Evolutionary conservation across 2,797 vertebrate genomes (phyloP), one percentile per base, ranked within the genome.

Genomic region (Hylomyscus alleni): DNA sequence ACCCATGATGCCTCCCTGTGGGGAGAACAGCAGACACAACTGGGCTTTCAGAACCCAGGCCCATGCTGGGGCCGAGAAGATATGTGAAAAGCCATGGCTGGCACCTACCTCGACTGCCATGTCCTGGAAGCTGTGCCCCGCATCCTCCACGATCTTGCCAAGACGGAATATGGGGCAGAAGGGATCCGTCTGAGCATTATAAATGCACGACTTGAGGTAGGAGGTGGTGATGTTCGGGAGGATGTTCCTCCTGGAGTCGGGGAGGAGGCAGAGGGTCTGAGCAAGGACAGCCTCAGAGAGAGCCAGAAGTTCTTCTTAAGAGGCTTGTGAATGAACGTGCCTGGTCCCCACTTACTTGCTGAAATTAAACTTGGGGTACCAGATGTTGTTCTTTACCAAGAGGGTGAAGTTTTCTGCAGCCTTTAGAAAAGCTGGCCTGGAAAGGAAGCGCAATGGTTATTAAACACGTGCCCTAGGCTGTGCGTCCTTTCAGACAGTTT

Each of bases 131-230:
- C 99, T 98, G 97, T 99, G 99, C 1, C 99, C 99, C 13, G 99
- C 99, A 1, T 98, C 98, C 95, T 98, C 97, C 76, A 99, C 98
- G 1, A 99, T 98, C 94, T 98, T 95, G 80, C 99, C 99, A 52
- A 99, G 98, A 15, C 98, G 99, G 97, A 99, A 99, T 96, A 99
- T 99, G 75, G 99, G 99, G 95, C 99, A 99, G 98, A 99, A 98
- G 0, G 99, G 99, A 91, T 99, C 98, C 6, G 98, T 99, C 14
- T 47, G 6, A 0, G 81, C 95, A 1, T 99, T 97, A 86, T 99
- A 99, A 81, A 98, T 97, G 93, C 99, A 99, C 0, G 94, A 98
- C 96, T 98, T 99, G 96, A 99, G 98, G 97, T 99, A 99, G 3
- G 98, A 95, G 4, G 98, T 98, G 96, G 94, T 99, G 97, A 99